Percentiles rank a stretch among this genome's conserved stretches.
Evolutionary conservation across 2,797 vertebrate genomes (phyloP).

Genomic region (Xenops minutus): DNA sequence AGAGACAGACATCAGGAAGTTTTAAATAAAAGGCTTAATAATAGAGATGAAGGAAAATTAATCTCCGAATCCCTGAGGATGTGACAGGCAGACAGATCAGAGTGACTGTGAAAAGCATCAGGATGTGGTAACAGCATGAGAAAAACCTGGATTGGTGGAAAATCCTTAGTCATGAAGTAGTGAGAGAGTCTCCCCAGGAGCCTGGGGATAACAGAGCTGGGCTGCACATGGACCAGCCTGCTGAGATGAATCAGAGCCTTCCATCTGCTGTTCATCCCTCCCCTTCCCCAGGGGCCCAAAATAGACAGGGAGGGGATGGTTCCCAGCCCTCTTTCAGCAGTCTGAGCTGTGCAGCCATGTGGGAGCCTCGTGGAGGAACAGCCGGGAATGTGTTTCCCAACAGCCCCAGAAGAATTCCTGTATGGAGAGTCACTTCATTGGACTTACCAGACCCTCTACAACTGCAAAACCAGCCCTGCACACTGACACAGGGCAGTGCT

Average conservation of each 20-base stretch:
- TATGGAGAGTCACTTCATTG: neutral
- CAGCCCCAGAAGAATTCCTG: neutral
- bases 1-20: neutral
- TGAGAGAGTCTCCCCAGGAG: neutral
- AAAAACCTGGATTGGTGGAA: neutral
- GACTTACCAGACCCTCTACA: neutral
- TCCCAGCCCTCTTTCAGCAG: neutral
- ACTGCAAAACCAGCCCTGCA: neutral
- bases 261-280: neutral
- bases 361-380: neutral
- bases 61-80: neutral
- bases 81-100: neutral
- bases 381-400: neutral
- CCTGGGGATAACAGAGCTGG: neutral
- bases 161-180: neutral
- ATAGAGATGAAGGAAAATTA: neutral
- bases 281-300: neutral
- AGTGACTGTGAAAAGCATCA: neutral
- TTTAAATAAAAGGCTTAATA: neutral
- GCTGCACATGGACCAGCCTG: neutral
- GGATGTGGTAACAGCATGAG: neutral
- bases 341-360: neutral
- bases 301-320: neutral
- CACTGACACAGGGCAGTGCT: fast-evolving
- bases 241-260: neutral